Evolutionary conservation across 2,113 vertebrate genomes (phyloP).

Genomic region (cat (Felis catus)): DNA sequence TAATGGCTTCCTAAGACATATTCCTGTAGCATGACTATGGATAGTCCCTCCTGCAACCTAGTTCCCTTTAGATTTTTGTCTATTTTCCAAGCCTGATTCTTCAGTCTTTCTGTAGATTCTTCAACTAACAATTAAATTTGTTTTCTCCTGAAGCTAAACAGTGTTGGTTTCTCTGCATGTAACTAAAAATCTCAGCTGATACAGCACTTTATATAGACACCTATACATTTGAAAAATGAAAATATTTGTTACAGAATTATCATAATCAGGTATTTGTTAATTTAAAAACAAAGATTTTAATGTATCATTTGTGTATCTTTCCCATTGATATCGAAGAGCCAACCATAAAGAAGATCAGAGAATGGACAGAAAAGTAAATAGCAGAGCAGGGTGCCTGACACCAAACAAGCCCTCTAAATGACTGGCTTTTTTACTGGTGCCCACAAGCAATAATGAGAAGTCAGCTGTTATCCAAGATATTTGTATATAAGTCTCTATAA

Average conservation of each 20-base stretch:
- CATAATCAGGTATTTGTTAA: background rate
- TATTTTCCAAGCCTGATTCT: constrained; percentile 4
- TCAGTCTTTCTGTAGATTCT: constrained; percentile 5
- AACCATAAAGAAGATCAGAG: background rate
- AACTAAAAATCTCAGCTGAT: constrained; percentile 10
- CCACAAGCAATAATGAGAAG: background rate
- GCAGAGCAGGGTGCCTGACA: background rate
- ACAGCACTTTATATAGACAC: background rate
- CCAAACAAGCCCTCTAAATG: background rate
- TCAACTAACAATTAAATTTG: background rate
- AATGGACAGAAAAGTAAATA: background rate
- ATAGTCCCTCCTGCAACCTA: background rate
- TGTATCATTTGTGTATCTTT: background rate
- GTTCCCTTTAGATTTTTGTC: background rate
- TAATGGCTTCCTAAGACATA: background rate
- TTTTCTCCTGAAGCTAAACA: background rate
- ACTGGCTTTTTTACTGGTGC: background rate
- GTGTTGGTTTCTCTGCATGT: background rate
- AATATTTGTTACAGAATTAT: background rate
- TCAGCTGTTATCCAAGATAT: background rate
- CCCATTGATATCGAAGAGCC: background rate
- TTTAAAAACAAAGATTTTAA: constrained; percentile 9
- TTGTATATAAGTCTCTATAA: background rate
- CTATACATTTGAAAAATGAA: constrained; percentile 9
- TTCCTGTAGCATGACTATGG: background rate